Conservation (phyloP, 2,113 vertebrate species). For the Papio anubis region DNA sequence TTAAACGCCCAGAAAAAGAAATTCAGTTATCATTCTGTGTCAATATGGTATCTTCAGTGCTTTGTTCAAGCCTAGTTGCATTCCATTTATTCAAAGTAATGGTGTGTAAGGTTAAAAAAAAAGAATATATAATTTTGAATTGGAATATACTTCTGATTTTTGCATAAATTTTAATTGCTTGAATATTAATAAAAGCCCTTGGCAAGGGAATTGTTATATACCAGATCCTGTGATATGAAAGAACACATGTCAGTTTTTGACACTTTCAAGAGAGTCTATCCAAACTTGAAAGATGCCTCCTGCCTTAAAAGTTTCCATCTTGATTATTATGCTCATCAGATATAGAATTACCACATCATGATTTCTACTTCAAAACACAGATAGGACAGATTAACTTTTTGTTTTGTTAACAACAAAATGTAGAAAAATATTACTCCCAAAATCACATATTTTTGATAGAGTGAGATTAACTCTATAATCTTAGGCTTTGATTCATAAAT, state of each 20-base stretch:
- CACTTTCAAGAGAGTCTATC: background rate
- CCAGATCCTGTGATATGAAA: background rate
- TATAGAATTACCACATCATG: background rate
- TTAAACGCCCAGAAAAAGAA: background rate
- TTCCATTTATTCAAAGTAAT: background rate
- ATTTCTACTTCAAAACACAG: background rate
- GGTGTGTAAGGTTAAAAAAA: background rate
- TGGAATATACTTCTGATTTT: background rate
- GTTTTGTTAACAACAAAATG: background rate
- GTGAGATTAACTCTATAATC: background rate
- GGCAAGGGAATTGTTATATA: background rate
- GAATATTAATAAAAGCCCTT: constrained; percentile 24
- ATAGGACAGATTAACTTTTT: background rate
- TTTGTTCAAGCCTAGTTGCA: background rate
- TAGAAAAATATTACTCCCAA: background rate
- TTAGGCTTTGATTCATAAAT: background rate
- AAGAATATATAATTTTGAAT: background rate
- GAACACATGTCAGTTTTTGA: background rate
- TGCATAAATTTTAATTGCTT: constrained; percentile 13
- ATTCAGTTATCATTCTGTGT: background rate
- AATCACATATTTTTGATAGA: background rate
- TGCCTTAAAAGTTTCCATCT: background rate
- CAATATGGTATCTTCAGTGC: background rate
- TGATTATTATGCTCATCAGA: background rate
- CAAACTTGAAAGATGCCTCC: background rate